These are phyloP conservation scores for Brenthis ino DNA, from an alignment of 2,888 invertebrate genomes.

Conservation along the genomic window DNA sequence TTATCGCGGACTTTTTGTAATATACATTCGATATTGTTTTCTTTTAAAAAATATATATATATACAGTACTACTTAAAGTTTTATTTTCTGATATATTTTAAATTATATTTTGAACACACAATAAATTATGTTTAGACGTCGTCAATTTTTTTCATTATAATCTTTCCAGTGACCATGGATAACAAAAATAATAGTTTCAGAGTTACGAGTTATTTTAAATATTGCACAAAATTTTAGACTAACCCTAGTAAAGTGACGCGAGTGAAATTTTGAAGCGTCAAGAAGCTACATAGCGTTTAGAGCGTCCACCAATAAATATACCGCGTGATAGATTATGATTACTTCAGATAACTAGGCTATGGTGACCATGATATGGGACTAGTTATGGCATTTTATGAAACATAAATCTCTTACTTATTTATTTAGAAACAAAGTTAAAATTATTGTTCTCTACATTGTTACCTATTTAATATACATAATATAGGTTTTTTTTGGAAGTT, in stretches of 20 bases:
- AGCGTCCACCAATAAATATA: slow-evolving; percentile 24
- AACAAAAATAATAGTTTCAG: too few relatives aligned
- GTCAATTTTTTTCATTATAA: too few relatives aligned
- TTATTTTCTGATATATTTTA: too few relatives aligned
- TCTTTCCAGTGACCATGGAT: too few relatives aligned
- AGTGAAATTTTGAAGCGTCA: slow-evolving; percentile 32
- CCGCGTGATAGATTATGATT: slow-evolving; percentile 67
- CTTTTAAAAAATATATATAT: too few relatives aligned
- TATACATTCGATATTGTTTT: too few relatives aligned
- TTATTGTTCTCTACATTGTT: background rate
- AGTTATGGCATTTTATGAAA: too few relatives aligned
- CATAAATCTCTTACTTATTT: background rate
- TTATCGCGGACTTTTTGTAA: too few relatives aligned
- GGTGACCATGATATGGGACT: slow-evolving; percentile 16
- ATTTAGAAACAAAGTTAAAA: background rate
- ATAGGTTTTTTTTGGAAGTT: background rate
- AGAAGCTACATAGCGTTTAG: slow-evolving; percentile 19
- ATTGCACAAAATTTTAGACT: slow-evolving; percentile 47
- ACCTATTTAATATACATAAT: background rate
- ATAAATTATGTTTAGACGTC: too few relatives aligned
- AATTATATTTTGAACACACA: too few relatives aligned
- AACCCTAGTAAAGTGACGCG: slow-evolving; percentile 50
- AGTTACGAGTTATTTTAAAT: background rate
- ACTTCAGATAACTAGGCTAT: slow-evolving; percentile 52
- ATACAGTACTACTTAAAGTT: too few relatives aligned